These are phyloP conservation scores for Ceryle rudis DNA, from an alignment of 2,797 vertebrate genomes.

Conservation along the genomic window DNA sequence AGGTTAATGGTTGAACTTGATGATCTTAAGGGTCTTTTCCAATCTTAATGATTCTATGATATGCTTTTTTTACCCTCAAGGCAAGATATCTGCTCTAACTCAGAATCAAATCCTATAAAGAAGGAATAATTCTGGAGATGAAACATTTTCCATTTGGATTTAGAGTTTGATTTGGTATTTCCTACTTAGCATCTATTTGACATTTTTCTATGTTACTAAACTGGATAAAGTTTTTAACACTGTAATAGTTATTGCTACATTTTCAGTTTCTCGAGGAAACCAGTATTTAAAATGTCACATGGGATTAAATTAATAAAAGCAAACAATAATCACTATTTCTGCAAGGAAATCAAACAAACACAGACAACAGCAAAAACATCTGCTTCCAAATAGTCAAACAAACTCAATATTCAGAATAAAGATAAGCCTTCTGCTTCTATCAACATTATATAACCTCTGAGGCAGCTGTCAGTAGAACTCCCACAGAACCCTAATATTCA, in stretches of 20 bases:
- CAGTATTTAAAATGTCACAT: not conserved
- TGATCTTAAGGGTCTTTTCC: not conserved
- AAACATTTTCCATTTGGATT: not conserved
- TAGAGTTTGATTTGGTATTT: not conserved
- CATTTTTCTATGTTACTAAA: not conserved
- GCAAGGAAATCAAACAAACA: not conserved
- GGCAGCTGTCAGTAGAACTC: not conserved
- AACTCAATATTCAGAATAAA: not conserved
- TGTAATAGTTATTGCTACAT: not conserved
- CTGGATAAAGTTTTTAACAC: not conserved
- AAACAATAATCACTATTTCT: not conserved
- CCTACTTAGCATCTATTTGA: not conserved
- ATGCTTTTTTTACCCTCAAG: not conserved
- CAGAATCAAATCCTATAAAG: not conserved
- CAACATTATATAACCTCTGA: not conserved
- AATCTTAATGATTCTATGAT: not conserved
- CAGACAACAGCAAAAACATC: not conserved
- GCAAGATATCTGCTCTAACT: not conserved
- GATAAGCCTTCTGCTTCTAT: not conserved
- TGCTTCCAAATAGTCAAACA: not conserved
- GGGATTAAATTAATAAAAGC: not conserved
- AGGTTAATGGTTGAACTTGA: not conserved
- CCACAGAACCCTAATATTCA: not conserved
- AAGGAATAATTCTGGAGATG: not conserved
- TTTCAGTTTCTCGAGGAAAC: not conserved